Base-by-base conservation (phyloP, 2,797 vertebrate genomes). In the Tragelaphus oryx region DNA sequence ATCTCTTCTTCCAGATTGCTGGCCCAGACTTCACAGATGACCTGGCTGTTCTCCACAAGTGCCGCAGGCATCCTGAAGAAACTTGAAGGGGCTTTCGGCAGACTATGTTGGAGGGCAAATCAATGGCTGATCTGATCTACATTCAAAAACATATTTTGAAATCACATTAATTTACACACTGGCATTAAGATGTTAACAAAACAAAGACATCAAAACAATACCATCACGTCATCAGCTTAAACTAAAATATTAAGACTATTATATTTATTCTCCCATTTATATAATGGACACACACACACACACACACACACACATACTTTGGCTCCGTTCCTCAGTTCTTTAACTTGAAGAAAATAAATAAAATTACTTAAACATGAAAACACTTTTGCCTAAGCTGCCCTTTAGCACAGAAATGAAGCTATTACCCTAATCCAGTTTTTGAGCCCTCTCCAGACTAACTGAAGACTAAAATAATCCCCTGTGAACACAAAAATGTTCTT, bases 11-110 rank as follows among this genome's bases (percentile, higher is more conserved):
- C 99, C 96, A 99, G 99, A 90, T 99, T 99, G 98, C 99, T 99
- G 68, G 99, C 99, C 99, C 99, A 99, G 90, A 99, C 99, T 96
- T 99, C 99, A 98, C 99, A 99, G 98, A 99, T 99, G 83, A 99
- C 99, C 98, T 99, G 99, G 98, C 99, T 99, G 96, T 99, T 99
- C 98, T 99, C 99, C 97, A 99, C 99, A 97, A 99, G 99, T 94
- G 99, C 99, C 57, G 99, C 99, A 96, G 99, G 99, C 99, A 99
- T 99, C 98, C 98, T 99, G 98, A 97, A 97, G 92, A 83, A 85
- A 85, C 59, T 60, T 41, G 55, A 68, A 93, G 79, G 30, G 87
- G 78, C 97, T 62, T 28, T 89, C 86, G 41, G 94, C 22, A 59
- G 86, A 57, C 92, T 92, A 20, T 20, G 60, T 44, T 17, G 93